Evolutionary conservation across 2,797 vertebrate species (phyloP).

Genomic region (Semotilus atromaculatus): DNA sequence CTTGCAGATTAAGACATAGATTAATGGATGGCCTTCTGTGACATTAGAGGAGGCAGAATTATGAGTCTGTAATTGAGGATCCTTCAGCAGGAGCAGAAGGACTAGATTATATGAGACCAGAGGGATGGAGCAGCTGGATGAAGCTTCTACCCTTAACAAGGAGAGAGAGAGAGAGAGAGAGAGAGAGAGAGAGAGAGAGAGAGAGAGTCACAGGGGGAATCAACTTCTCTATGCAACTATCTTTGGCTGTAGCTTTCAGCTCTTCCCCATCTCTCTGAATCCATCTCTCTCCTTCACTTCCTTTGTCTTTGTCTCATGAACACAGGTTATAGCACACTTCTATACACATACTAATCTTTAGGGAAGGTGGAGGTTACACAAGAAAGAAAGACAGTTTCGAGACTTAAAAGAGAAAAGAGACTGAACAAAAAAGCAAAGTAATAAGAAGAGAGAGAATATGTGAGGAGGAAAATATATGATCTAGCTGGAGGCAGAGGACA

Average conservation of each 20-base stretch:
- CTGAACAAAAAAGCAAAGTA: conserved; percentile 7
- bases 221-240: conserved; percentile 45
- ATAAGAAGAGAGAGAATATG: conserved; percentile 6
- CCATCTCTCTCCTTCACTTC: conserved; percentile 29
- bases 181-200: conserved; percentile 22
- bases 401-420: background rate
- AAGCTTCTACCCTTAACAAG: conserved; percentile 52
- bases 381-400: conserved; percentile 1
- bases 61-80: conserved; percentile 34
- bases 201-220: conserved; percentile 18
- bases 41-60: conserved; percentile 37
- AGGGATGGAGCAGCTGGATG: conserved; percentile 29
- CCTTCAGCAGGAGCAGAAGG: conserved; percentile 32
- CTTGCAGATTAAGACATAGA: conserved; percentile 39
- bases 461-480: background rate
- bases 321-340: conserved; percentile 45
- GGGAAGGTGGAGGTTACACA: conserved; percentile 36
- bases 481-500: conserved; percentile 29
- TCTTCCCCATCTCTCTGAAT: conserved; percentile 24
- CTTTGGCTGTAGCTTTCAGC: conserved; percentile 48
- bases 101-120: conserved; percentile 41
- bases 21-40: conserved; percentile 47
- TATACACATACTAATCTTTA: conserved; percentile 44
- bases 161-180: conserved; percentile 22
- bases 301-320: conserved; percentile 54